Conservation (phyloP, 2,888 invertebrate species). For the Ceriagrion tenellum region DNA sequence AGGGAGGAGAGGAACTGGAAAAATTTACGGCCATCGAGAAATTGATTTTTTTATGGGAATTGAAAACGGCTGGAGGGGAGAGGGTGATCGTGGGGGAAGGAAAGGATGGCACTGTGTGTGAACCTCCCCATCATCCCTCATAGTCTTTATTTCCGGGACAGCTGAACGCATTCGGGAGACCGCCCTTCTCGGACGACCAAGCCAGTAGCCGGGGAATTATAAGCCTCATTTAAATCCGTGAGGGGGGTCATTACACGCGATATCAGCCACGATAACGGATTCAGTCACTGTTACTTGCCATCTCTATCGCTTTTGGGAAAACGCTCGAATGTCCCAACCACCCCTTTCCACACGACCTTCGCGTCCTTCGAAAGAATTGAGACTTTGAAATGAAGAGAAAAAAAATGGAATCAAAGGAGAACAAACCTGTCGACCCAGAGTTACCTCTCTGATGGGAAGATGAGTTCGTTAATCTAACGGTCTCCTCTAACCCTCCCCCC, state of each 20-base stretch:
- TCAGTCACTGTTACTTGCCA: neutral
- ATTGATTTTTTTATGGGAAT: neutral
- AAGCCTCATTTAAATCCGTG: neutral
- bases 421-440: neutral
- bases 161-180: neutral
- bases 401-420: neutral
- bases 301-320: neutral
- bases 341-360: neutral
- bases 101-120: too few species aligned
- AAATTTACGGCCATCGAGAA: neutral
- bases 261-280: neutral
- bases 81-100: neutral
- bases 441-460: neutral
- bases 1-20: neutral
- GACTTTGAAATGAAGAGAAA: neutral
- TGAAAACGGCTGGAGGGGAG: neutral
- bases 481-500: too few species aligned
- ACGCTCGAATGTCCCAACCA: neutral
- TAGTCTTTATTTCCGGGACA: neutral
- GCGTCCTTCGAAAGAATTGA: conserved; percentile 36
- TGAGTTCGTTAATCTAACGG: conserved; percentile 63
- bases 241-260: neutral
- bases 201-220: neutral
- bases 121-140: neutral
- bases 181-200: neutral